Evolutionary conservation across 1,140 invertebrate species (phyloP).

Genomic region (Drosophila parabipectinata): DNA sequence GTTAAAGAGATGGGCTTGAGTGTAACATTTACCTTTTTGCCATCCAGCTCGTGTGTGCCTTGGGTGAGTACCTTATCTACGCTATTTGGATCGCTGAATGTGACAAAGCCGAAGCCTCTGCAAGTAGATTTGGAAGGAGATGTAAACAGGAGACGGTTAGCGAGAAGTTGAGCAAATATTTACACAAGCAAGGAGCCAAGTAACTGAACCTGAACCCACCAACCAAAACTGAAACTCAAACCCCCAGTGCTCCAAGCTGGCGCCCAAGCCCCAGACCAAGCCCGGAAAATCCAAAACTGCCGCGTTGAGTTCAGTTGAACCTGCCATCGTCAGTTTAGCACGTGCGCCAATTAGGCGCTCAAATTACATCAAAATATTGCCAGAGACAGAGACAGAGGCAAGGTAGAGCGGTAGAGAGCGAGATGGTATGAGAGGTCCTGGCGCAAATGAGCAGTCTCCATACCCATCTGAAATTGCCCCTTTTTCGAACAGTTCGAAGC

Average conservation of each 20-base stretch:
- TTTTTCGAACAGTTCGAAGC: slow-evolving; percentile 65
- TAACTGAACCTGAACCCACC: slow-evolving; percentile 45
- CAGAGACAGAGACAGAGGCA: slow-evolving; percentile 18
- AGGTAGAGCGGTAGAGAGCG: not conserved
- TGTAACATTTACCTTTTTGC: slow-evolving; percentile 92
- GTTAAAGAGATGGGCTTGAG: slow-evolving; percentile 15
- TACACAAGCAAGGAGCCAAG: slow-evolving; percentile 57
- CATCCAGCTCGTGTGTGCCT: slow-evolving; percentile 96
- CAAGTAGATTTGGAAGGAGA: slow-evolving; percentile 84
- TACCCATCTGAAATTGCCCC: slow-evolving; percentile 36
- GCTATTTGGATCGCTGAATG: slow-evolving; percentile 95
- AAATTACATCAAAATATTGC: slow-evolving; percentile 83
- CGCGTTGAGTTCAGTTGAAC: slow-evolving; percentile 25
- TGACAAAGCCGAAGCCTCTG: slow-evolving; percentile 99
- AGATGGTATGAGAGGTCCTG: not conserved
- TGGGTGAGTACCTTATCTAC: slow-evolving; percentile 97
- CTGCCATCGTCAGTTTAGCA: slow-evolving; percentile 61
- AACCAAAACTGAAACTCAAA: not conserved
- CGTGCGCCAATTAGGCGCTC: slow-evolving; percentile 79
- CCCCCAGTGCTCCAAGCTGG: not conserved
- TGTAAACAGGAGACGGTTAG: slow-evolving; percentile 38
- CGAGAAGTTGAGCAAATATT: slow-evolving; percentile 72
- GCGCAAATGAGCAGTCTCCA: slow-evolving; percentile 14
- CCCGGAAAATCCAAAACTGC: slow-evolving; percentile 2
- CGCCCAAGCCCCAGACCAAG: not conserved